Percentiles rank a stretch among this genome's conserved stretches.
Conservation (phyloP, 2,113 vertebrate species). For the Progne subis region DNA sequence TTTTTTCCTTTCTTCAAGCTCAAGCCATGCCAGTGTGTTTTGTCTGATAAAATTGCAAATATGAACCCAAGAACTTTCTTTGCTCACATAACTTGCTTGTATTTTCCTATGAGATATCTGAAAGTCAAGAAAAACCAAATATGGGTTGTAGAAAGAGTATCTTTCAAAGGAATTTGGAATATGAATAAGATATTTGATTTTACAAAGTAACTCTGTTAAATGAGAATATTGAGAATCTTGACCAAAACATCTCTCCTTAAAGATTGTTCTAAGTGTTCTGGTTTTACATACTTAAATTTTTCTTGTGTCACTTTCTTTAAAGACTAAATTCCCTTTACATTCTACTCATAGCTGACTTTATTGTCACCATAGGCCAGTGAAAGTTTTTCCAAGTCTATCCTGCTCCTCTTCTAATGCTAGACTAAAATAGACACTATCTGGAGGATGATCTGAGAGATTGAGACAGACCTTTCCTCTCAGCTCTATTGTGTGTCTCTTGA, state of each 20-base stretch:
- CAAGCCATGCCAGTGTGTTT: background rate
- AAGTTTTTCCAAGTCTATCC: background rate
- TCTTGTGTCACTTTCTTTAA: background rate
- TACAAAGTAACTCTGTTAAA: background rate
- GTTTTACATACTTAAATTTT: background rate
- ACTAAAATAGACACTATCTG: background rate
- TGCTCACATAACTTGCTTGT: background rate
- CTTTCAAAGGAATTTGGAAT: background rate
- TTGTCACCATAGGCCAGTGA: background rate
- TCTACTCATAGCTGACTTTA: background rate
- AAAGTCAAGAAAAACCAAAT: background rate
- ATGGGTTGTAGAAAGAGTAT: background rate
- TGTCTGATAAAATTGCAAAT: background rate
- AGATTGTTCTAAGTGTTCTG: background rate
- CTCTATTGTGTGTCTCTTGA: background rate
- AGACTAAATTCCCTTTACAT: background rate
- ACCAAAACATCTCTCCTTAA: background rate
- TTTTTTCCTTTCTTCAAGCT: background rate
- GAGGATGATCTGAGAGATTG: background rate
- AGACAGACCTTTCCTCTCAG: background rate
- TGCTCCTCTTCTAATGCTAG: background rate
- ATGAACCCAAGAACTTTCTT: background rate
- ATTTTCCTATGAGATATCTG: background rate
- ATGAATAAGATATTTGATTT: background rate
- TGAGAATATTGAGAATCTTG: background rate